phyloP scores from a whole-genome alignment of 2,797 vertebrate species.

The Lithobates pipiens region DNA sequence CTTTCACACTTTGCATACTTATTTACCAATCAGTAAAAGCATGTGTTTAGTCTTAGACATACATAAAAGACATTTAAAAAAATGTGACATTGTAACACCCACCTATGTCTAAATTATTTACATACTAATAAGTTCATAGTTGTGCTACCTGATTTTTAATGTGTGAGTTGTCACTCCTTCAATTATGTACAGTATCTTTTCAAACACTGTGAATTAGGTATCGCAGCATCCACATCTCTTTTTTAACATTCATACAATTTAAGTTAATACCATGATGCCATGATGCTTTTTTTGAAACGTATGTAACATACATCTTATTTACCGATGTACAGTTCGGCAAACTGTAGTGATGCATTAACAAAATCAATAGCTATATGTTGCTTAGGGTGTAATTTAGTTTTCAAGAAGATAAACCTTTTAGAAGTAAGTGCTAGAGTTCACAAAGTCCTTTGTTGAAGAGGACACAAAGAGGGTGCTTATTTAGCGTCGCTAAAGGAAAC shows the following conservation, averaged over 20 bases:
- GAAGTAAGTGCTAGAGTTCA: background rate
- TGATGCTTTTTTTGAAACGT: too few species aligned
- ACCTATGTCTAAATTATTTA: background rate
- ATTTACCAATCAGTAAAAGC: background rate
- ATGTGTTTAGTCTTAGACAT: background rate
- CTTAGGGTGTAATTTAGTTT: background rate
- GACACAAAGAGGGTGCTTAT: too few species aligned
- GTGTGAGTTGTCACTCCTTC: background rate
- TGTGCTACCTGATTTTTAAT: background rate
- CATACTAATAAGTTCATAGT: conserved; percentile 5
- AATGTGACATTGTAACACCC: background rate
- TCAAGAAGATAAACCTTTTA: background rate
- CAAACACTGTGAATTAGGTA: background rate
- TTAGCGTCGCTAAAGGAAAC: too few species aligned
- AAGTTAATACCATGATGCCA: too few species aligned
- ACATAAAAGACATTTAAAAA: background rate
- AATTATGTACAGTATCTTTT: background rate
- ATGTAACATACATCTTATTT: too few species aligned
- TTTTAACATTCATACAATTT: too few species aligned
- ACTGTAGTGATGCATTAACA: too few species aligned
- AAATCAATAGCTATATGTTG: background rate
- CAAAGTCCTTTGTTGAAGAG: too few species aligned
- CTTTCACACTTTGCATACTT: too few species aligned
- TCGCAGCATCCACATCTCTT: too few species aligned
- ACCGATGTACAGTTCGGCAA: too few species aligned